Evolutionary conservation across 1,140 invertebrate species (phyloP), one percentile per base, ranked within the genome.

Genomic region (Drosophila fuyamai): DNA sequence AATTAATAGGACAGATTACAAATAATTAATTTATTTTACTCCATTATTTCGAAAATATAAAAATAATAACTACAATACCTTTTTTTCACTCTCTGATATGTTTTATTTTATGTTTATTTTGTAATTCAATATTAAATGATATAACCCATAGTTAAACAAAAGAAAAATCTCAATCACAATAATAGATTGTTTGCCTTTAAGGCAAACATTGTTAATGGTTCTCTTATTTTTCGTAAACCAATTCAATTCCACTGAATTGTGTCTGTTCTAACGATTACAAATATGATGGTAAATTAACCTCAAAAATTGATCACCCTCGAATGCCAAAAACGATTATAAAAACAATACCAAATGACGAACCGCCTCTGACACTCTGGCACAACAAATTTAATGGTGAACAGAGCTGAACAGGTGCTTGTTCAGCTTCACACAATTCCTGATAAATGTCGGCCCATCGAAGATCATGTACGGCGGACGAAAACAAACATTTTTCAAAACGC

Each of bases 401-500:
- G 79, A n/a, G n/a, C n/a, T n/a, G n/a, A 83, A 88, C 83, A 86
- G 83, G 83, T 86, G 83, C 79, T 83, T 76, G 62, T 68, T 23
- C 16, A 36, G 29, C 41, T 77, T 83, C 76, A 83, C 79, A 89
- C 83, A 89, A 74, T 88, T 88, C 84, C 63, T 63, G 76, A 86
- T 86, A 86, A 86, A 88, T 86, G 62, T 65, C 32, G 44, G 59
- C 46, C 38, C 46, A 55, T 46, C 61, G 29, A 32, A 29, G 58
- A 66, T 35, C 59, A 46, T 44, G 46, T 38, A 23, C 18, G 65
- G 46, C 12, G 38, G 70, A 77, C 71, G 67, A 68, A 73, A 74
- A 88, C 79, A 79, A 81, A 88, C 83, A 88, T 86, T 77, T 88
- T 88, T 86, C 83, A 86, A 83, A 82, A 73, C 54, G 23, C 40